Base-by-base conservation (phyloP, 2,888 invertebrate genomes). In the Cetonia aurata region DNA sequence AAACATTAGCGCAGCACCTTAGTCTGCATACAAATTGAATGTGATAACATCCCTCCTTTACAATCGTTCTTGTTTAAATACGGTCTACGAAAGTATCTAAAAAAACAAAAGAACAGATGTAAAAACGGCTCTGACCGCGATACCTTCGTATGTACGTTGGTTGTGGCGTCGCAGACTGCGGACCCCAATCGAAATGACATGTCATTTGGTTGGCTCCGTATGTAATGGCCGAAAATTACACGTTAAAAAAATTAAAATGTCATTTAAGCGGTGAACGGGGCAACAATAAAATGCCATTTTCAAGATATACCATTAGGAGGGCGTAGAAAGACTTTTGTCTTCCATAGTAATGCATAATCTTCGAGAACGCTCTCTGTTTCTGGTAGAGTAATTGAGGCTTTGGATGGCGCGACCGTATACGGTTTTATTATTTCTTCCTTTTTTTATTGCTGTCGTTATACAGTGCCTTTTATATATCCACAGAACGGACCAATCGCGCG, bases 221-320 rank as follows among this genome's bases (percentile, higher is more conserved):
- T 70, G 75, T 77, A 77, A 78, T 77, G 75, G 76, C 69, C 68
- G 72, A 73, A 77, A 79, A 80, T 79, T 75, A 79, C 75, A 80
- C 76, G 77, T 79, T 79, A 33, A 74, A 75, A 25, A 77, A 80
- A 80, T 81, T 82, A 81, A 82, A 82, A 82, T 81, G 81, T 80
- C 82, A 82, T 81, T 82, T 81, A 81, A 67, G 69, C 77, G 17
- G 33, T n/a, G n/a, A 33, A 33, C 12, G 55, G 10, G 25, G 33
- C 13, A 25, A 17, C 41, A 56, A 41, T 41, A 37, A 56, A 37
- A 56, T 56, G 41, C 37, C 41, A 56, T 41, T 53, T 53, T 53
- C 53, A 53, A 8, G 33, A 53, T 53, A 9, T 53, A 53, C n/a
- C 31, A 53, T 53, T 53, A 31, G 13, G 19, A 31, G 25, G 12